Conservation (phyloP, 2,888 invertebrate species). For the Lysandra bellargus region DNA sequence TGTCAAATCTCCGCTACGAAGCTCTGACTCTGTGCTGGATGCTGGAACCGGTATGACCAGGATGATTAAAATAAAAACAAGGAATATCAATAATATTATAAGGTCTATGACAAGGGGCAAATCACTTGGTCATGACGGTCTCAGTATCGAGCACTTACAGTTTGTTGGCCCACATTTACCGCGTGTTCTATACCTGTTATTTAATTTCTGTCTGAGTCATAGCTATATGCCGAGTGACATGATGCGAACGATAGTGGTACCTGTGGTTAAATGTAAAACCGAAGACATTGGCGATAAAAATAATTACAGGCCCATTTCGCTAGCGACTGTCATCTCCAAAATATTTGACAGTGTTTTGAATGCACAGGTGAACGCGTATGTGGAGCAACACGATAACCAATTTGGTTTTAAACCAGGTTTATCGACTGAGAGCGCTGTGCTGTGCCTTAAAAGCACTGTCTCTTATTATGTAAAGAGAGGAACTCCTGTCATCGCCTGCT, state of each 20-base stretch:
- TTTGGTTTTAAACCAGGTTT: too few relatives aligned
- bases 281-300: background rate
- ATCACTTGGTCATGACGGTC: background rate
- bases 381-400: too few relatives aligned
- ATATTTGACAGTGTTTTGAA: background rate
- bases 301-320: background rate
- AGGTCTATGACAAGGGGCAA: background rate
- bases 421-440: too few relatives aligned
- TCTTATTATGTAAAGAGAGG: too few relatives aligned
- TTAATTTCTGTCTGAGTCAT: too few relatives aligned
- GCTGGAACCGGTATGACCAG: background rate
- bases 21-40: background rate
- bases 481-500: too few relatives aligned
- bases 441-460: too few relatives aligned
- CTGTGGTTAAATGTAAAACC: background rate
- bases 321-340: background rate
- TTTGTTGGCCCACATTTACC: background rate
- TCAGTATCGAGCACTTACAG: conserved; percentile 2
- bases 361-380: too few relatives aligned
- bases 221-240: background rate
- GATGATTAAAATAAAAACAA: background rate
- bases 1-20: too few relatives aligned
- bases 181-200: too few relatives aligned
- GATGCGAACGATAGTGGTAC: background rate
- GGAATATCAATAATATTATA: background rate